These are phyloP conservation scores for Decapterus maruadsi DNA, from an alignment of 2,797 vertebrate species.

Conservation along the genomic window DNA sequence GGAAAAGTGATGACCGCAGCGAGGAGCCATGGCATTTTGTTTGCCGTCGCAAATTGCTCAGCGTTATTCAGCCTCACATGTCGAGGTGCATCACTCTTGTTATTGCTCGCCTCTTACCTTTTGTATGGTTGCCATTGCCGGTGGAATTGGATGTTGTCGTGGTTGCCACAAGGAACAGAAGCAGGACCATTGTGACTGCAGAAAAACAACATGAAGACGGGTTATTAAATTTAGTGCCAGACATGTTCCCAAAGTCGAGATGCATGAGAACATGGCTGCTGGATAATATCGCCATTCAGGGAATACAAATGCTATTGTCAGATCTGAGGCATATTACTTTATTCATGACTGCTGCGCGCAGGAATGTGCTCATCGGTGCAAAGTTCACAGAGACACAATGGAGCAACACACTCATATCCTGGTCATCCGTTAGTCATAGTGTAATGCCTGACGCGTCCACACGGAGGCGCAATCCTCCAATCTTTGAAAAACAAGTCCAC, in stretches of 20 bases:
- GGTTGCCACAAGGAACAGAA: constrained; percentile 81
- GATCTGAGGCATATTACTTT: constrained; percentile 62
- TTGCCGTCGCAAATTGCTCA: constrained; percentile 20
- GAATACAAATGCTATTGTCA: constrained; percentile 61
- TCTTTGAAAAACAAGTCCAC: neutral
- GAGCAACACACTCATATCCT: constrained; percentile 76
- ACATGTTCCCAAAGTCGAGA: constrained; percentile 57
- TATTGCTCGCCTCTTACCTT: constrained; percentile 71
- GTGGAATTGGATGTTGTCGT: constrained; percentile 62
- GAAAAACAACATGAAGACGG: constrained; percentile 70
- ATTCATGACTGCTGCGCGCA: constrained; percentile 53
- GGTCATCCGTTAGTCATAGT: constrained; percentile 49
- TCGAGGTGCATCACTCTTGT: constrained; percentile 10
- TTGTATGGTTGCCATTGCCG: constrained; percentile 57
- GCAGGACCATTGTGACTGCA: constrained; percentile 86
- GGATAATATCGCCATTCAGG: constrained; percentile 61
- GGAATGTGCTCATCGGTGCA: constrained; percentile 78
- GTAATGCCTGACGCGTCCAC: constrained; percentile 59
- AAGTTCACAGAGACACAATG: constrained; percentile 72
- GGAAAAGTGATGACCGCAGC: constrained; percentile 52
- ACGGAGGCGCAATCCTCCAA: constrained; percentile 57
- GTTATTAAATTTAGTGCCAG: constrained; percentile 76
- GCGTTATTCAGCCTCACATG: constrained; percentile 54
- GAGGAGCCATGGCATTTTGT: constrained; percentile 16
- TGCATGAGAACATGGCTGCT: constrained; percentile 39